Percentiles rank a stretch among this genome's conserved stretches.
phyloP scores from a whole-genome alignment of 2,888 invertebrate genomes.

The Ochropleura plecta region DNA sequence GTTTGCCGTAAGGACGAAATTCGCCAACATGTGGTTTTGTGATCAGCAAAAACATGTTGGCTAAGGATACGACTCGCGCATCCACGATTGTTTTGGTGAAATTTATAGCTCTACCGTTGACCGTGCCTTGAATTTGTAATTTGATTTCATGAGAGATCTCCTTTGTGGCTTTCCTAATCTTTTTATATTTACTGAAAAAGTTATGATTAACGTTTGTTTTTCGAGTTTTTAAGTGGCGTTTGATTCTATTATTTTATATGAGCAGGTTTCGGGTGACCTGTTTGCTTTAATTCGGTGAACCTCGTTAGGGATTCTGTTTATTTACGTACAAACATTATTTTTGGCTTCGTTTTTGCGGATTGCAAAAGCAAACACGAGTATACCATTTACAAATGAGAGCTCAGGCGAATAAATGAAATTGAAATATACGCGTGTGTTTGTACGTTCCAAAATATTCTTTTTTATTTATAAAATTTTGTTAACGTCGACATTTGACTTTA shows the following conservation, averaged over 20 bases:
- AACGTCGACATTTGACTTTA: background rate
- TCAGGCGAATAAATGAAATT: conserved; percentile 36
- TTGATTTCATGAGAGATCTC: conserved; percentile 75
- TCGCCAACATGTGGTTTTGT: conserved; percentile 56
- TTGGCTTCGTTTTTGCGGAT: conserved; percentile 38
- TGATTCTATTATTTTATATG: conserved; percentile 66
- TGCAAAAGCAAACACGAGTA: conserved; percentile 44
- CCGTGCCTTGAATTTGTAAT: conserved; percentile 81
- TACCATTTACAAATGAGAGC: conserved; percentile 43
- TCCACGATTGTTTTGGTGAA: conserved; percentile 79
- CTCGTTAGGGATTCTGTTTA: conserved; percentile 56
- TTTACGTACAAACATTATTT: conserved; percentile 42
- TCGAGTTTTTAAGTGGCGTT: conserved; percentile 63
- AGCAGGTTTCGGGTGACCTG: conserved; percentile 52
- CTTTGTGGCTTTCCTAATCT: conserved; percentile 72
- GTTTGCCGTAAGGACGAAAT: conserved; percentile 68
- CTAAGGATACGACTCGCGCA: conserved; percentile 67
- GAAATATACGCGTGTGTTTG: conserved; percentile 25
- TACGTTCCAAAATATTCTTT: conserved; percentile 17
- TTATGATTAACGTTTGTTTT: conserved; percentile 66
- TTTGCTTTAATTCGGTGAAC: conserved; percentile 54
- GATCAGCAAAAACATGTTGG: conserved; percentile 67
- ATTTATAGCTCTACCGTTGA: conserved; percentile 76
- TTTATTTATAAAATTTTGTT: conserved; percentile 21
- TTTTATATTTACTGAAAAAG: conserved; percentile 65